Conservation (phyloP, 2,888 invertebrate species). For the Leptinotarsa haldemani region DNA sequence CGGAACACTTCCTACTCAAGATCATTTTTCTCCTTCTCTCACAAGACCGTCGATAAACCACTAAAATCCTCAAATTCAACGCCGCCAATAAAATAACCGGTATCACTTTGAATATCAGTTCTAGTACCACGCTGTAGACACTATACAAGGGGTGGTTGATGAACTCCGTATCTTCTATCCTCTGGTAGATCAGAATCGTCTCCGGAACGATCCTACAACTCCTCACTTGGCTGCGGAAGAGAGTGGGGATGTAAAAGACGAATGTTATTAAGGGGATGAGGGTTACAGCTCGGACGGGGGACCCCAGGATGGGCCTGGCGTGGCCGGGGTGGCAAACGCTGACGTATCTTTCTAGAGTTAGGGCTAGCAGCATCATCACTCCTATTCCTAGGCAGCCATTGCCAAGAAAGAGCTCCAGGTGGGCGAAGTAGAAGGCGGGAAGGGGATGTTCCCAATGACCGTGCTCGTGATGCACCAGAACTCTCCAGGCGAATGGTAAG, state of each 20-base stretch:
- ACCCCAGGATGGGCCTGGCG: conserved; percentile 71
- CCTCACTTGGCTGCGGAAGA: conserved; percentile 73
- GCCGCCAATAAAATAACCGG: conserved; percentile 76
- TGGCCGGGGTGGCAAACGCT: conserved; percentile 81
- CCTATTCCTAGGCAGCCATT: conserved; percentile 81
- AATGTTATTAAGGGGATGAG: conserved; percentile 75
- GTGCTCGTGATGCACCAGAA: conserved; percentile 74
- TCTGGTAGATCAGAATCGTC: conserved; percentile 71
- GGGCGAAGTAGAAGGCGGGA: conserved; percentile 77
- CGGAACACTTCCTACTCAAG: conserved; percentile 69
- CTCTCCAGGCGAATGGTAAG: conserved; percentile 76
- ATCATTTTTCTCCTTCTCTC: conserved; percentile 76
- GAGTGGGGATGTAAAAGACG: conserved; percentile 76
- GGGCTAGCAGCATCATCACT: conserved; percentile 79
- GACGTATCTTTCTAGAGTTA: conserved; percentile 80
- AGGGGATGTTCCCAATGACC: conserved; percentile 74
- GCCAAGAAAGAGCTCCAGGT: conserved; percentile 77
- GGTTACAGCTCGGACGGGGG: conserved; percentile 74
- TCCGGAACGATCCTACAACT: conserved; percentile 62
- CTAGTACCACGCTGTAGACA: conserved; percentile 74
- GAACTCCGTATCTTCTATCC: conserved; percentile 59
- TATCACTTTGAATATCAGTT: conserved; percentile 75
- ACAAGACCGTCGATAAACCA: conserved; percentile 75
- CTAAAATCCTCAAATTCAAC: conserved; percentile 75
- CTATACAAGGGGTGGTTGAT: conserved; percentile 61